Conservation (phyloP, 2,888 invertebrate species). For the Ophraella communa region DNA sequence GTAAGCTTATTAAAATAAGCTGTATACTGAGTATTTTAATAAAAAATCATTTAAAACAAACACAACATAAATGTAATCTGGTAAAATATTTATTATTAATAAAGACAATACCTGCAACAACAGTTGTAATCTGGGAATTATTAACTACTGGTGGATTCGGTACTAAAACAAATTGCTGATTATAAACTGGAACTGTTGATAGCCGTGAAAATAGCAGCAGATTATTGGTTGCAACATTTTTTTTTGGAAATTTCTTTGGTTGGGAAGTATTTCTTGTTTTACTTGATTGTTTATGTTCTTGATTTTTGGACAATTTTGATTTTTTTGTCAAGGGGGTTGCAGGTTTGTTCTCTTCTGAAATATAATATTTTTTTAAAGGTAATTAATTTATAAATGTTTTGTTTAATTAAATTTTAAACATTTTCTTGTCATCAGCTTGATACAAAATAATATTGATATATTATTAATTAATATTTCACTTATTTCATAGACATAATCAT, state of each 20-base stretch:
- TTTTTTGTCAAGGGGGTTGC: constrained; percentile 21
- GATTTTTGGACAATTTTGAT: constrained; percentile 5
- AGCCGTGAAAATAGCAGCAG: constrained; percentile 43
- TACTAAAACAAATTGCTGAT: constrained; percentile 44
- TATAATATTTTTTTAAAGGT: neutral
- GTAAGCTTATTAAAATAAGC: too few relatives aligned
- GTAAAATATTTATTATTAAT: neutral
- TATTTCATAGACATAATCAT: too few relatives aligned
- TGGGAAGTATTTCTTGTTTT: constrained; percentile 26
- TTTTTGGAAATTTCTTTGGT: constrained; percentile 30
- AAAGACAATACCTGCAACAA: constrained; percentile 9
- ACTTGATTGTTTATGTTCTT: constrained; percentile 14
- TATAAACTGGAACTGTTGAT: constrained; percentile 23
- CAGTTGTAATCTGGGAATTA: constrained; percentile 34
- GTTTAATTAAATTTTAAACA: neutral
- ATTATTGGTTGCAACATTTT: constrained; percentile 36
- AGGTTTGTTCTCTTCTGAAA: constrained; percentile 44
- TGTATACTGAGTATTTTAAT: too few relatives aligned
- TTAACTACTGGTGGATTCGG: constrained; percentile 37
- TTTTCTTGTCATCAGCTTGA: neutral
- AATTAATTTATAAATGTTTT: neutral
- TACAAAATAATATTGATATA: too few relatives aligned
- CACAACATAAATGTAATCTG: too few relatives aligned
- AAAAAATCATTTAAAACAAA: too few relatives aligned
- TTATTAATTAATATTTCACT: too few relatives aligned